Conservation (phyloP, 2,888 invertebrate genomes). For the Galeruca laticollis region DNA sequence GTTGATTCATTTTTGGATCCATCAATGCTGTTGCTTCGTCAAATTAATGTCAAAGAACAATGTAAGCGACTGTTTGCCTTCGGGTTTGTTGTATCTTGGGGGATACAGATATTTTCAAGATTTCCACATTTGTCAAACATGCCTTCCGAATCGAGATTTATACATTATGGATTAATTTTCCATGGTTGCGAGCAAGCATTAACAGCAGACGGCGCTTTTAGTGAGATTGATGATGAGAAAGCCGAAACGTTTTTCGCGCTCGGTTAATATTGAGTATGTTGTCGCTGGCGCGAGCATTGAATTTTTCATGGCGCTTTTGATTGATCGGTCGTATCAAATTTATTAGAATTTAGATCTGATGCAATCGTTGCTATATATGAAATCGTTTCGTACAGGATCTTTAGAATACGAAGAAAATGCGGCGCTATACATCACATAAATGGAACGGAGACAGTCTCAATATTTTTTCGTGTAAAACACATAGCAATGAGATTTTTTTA, state of each 20-base stretch:
- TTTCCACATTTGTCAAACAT: slow-evolving; percentile 10
- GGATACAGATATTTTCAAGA: slow-evolving; percentile 13
- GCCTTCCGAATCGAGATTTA: slow-evolving; percentile 38
- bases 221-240: slow-evolving; percentile 42
- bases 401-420: no score
- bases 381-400: no score
- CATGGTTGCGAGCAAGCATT: slow-evolving; percentile 18
- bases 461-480: no score
- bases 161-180: slow-evolving; percentile 42
- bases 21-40: slow-evolving; percentile 43
- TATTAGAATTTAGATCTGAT: background rate
- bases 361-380: no score
- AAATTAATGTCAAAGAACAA: slow-evolving; percentile 43
- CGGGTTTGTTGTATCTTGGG: slow-evolving; percentile 25
- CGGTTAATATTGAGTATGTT: slow-evolving; percentile 32
- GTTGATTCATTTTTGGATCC: slow-evolving; percentile 42
- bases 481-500: no score
- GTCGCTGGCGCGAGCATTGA: slow-evolving; percentile 22
- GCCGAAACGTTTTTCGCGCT: slow-evolving; percentile 32
- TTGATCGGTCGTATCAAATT: slow-evolving; percentile 4
- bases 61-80: slow-evolving; percentile 32
- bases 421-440: no score
- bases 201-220: slow-evolving; percentile 37
- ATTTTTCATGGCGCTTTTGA: slow-evolving; percentile 23
- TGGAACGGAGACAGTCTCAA: no score